Evolutionary conservation across 92 coral and sea anemone genomes (phyloP), one percentile per base, ranked within the genome.

Genomic region (Zoanthus sansibaricus): DNA sequence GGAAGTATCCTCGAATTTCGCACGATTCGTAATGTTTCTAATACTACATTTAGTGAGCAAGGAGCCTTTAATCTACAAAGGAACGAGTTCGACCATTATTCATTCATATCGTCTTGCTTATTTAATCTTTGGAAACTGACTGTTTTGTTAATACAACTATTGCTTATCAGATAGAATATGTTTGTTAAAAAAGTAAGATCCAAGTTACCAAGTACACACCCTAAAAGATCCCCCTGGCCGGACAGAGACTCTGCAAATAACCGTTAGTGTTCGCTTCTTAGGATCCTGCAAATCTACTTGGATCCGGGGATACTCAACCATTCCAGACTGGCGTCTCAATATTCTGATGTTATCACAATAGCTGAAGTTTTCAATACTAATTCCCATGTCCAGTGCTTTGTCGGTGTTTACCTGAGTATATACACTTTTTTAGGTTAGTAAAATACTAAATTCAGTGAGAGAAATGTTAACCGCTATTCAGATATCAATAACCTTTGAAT

Each of bases 151-250:
- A 49, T 49, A 49, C 10, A 49, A 49, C 7, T 49, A 11, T 49
- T 49, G 55, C 55, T 49, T 7, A 37, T 37, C 4, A 37, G 42
- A 37, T 37, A 37, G 25, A 25, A 0, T 37, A 37, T 4, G 42
- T 37, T 37, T 37, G 42, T 37, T 37, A 37, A 37, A 4, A 2
- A 20, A 11, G 16, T 14, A 8, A 30, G 30, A 69, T 16, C 42
- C 72, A 74, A 15, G 17, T 31, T 16, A 11, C 9, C 15, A 21
- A 18, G 30, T 48, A 72, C 98, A 42, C 74, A 97, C 99, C 87
- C 94, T 89, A 0, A 97, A 87, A 2, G 99, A 96, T 37, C 97
- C 96, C 25, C 98, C 99, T 17, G 98, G 96, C 45, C 94, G 92
- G 48, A 92, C 86, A 6, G 87, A 88, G 67, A 97, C 89, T 54